A percentile compares a stretch with the other conserved stretches of the same genome.
Conservation (phyloP, 2,888 invertebrate genomes). For the Athalia circularis region DNA sequence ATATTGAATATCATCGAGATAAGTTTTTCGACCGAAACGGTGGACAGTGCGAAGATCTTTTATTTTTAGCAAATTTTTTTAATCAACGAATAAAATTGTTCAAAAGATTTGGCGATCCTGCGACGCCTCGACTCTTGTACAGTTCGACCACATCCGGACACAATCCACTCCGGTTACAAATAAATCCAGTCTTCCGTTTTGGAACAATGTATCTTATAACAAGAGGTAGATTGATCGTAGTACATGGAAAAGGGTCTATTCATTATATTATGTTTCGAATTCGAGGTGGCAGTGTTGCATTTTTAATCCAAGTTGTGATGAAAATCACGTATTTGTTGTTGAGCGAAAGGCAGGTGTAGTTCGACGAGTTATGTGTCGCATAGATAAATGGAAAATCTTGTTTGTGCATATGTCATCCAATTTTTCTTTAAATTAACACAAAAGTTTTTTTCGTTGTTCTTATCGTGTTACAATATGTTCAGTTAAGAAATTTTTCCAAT, state of each 20-base stretch:
- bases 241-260: constrained; percentile 44
- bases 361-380: no score
- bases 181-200: constrained; percentile 1
- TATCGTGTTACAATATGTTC: no score
- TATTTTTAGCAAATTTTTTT: background rate
- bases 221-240: constrained; percentile 39
- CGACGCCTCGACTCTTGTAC: background rate
- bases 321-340: no score
- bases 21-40: background rate
- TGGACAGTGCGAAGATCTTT: background rate
- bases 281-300: background rate
- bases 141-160: constrained; percentile 19
- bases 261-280: background rate
- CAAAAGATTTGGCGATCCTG: background rate
- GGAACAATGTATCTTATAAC: constrained; percentile 37
- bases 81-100: background rate
- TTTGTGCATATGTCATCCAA: no score
- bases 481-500: constrained; percentile 10
- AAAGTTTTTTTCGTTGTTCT: background rate
- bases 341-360: no score
- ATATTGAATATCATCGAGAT: background rate
- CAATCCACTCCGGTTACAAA: constrained; percentile 43
- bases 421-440: background rate
- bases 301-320: no score
- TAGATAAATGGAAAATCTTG: no score